Base-by-base conservation (phyloP, 2,888 invertebrate genomes). In the Punctoribates punctum region DNA sequence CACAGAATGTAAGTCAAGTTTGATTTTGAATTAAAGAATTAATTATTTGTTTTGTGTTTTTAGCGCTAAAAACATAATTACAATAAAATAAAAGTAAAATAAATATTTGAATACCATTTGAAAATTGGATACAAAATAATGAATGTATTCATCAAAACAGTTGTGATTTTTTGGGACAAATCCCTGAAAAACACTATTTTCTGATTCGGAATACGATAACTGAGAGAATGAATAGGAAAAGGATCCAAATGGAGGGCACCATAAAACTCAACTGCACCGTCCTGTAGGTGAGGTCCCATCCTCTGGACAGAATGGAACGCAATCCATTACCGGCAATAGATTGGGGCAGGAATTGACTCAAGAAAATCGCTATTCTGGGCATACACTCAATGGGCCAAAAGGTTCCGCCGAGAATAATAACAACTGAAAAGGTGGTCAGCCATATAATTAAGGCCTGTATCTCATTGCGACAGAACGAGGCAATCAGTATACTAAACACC, bases 371-470 rank as follows among this genome's bases (percentile, higher is more conserved):
- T 9, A 25, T 20, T 20, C 9, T 23, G 11, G 72, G 72, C 72
- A 72, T 72, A 72, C 72, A 72, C 20, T 72, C 46, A 25, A 72
- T 72, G 5, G 72, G 72, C 72, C 72, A 72, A 15, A 72, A 46
- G 8, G 72, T 72, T n/a, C 72, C 72, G 20, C 48, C 13, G 5
- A 72, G 13, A 15, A 48, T 42, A 1, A 72, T 25, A 0, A 48
- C 27, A 4, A 72, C 6, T 0, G 72, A 72, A 38, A 72, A 72
- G 23, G 72, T 72, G 48, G 72, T 46, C 72, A 72, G 15, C 72
- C 72, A 72, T 11, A 72, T 8, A 20, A 48, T 25, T n/a, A 72
- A 4, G 25, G 72, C 72, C 3, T 46, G 17, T 4, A 23, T 48
- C 38, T 72, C 48, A 23, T 48, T 48, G 48, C 46, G 25, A 42